Percentiles rank a stretch among this genome's conserved stretches.
phyloP scores from a whole-genome alignment of 2,888 invertebrate genomes.

The Brachyopa scutellaris region DNA sequence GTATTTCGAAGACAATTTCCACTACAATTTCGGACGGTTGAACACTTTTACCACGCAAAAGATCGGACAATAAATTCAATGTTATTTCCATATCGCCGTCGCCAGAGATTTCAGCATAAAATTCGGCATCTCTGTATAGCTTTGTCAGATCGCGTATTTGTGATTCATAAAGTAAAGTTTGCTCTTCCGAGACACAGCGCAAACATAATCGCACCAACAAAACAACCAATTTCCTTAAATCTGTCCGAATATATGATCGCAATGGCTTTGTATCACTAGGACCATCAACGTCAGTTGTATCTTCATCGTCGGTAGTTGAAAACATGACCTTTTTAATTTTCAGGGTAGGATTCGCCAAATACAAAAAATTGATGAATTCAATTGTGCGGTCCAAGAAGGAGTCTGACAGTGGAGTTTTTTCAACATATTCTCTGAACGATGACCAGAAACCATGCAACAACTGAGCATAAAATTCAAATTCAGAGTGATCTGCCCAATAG shows the following conservation, averaged over 20 bases:
- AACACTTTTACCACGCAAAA: constrained; percentile 78
- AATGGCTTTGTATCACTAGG: constrained; percentile 38
- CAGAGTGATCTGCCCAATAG: constrained; percentile 84
- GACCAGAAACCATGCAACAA: constrained; percentile 78
- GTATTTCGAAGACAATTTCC: constrained; percentile 85
- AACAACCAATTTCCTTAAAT: constrained; percentile 77
- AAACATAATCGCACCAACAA: constrained; percentile 82
- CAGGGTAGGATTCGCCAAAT: constrained; percentile 78
- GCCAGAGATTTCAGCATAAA: constrained; percentile 82
- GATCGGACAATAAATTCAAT: constrained; percentile 75
- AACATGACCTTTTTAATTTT: constrained; percentile 84
- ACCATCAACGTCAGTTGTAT: constrained; percentile 65
- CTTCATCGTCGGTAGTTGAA: constrained; percentile 76
- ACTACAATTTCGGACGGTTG: constrained; percentile 84
- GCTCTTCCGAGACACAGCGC: constrained; percentile 82
- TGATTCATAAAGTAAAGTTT: constrained; percentile 82
- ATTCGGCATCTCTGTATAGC: constrained; percentile 83
- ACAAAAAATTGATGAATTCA: constrained; percentile 81
- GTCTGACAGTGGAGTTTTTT: constrained; percentile 73
- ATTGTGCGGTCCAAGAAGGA: constrained; percentile 79
- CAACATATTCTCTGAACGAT: constrained; percentile 75
- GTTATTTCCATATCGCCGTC: constrained; percentile 76
- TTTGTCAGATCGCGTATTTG: constrained; percentile 83
- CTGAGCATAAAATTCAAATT: constrained; percentile 75
- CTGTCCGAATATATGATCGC: constrained; percentile 64